Evolutionary conservation across 2,113 vertebrate species (phyloP).

Genomic region (Ornithorhynchus anatinus): DNA sequence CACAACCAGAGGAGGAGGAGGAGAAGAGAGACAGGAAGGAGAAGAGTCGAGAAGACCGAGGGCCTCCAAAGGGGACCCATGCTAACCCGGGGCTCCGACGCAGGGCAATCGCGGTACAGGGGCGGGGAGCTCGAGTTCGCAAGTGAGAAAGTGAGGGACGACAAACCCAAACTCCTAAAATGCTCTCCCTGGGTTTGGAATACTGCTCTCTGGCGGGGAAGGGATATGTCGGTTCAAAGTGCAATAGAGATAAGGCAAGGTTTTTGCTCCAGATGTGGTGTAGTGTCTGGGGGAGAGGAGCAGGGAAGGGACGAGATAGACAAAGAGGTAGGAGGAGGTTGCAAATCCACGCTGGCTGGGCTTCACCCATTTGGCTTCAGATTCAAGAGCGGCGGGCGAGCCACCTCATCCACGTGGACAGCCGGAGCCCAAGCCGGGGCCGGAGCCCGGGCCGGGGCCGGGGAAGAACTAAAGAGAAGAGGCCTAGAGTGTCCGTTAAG

Average conservation of each 20-base stretch:
- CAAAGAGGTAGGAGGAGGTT: no score
- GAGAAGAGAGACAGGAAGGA: neutral
- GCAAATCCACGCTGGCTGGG: no score
- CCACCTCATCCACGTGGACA: neutral
- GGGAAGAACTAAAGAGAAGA: neutral
- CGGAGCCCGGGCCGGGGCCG: no score
- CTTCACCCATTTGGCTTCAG: conserved; percentile 1
- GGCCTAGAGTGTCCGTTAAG: neutral
- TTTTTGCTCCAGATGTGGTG: conserved; percentile 13
- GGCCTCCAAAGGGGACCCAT: fast-evolving
- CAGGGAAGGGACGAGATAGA: neutral
- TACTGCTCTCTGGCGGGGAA: neutral
- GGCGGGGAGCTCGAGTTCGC: neutral
- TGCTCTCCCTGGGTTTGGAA: conserved; percentile 5
- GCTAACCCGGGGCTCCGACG: no score
- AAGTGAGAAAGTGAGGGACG: neutral
- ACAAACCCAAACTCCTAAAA: neutral
- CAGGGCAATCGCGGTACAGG: no score
- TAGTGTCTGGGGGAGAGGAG: conserved; percentile 36
- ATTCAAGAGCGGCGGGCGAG: conserved; percentile 15
- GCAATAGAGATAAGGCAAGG: neutral
- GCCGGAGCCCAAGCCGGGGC: no score
- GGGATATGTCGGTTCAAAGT: conserved; percentile 6
- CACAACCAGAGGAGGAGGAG: neutral
- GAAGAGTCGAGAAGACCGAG: neutral